phyloP scores from a whole-genome alignment of 2,113 vertebrate genomes.

The Pan paniscus region DNA sequence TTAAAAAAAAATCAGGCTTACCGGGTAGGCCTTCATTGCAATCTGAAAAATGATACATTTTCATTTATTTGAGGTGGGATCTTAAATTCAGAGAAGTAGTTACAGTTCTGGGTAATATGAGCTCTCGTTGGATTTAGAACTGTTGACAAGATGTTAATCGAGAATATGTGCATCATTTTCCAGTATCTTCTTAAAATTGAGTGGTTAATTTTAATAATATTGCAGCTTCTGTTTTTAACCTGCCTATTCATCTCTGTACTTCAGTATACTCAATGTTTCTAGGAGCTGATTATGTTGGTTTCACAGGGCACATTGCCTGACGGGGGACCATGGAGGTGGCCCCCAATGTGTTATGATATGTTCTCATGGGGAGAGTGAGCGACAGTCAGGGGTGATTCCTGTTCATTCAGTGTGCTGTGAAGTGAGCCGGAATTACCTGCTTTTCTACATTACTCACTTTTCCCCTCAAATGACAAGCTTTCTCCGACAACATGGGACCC shows the following conservation, averaged over 20 bases:
- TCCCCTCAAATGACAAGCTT: neutral
- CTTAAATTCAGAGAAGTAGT: constrained; percentile 20
- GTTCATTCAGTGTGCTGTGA: neutral
- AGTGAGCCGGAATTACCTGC: neutral
- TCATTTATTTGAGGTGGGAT: neutral
- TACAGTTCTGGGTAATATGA: neutral
- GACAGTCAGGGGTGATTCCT: neutral
- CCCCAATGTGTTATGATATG: neutral
- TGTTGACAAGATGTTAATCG: neutral
- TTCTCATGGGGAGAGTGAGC: neutral
- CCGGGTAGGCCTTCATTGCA: neutral
- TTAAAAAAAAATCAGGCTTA: constrained; percentile 46
- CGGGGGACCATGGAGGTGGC: neutral
- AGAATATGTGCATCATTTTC: neutral
- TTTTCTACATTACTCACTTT: constrained; percentile 7
- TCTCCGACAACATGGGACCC: neutral
- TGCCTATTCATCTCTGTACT: neutral
- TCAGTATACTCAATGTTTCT: neutral
- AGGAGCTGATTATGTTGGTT: neutral
- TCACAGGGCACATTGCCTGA: neutral
- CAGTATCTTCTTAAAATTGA: constrained; percentile 10
- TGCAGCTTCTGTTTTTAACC: constrained; percentile 14
- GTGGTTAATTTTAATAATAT: constrained; percentile 1
- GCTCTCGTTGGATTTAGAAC: neutral
- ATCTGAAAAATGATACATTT: constrained; percentile 50